These are phyloP conservation scores for Alces alces DNA, from an alignment of 2,113 vertebrate genomes.

Conservation along the genomic window DNA sequence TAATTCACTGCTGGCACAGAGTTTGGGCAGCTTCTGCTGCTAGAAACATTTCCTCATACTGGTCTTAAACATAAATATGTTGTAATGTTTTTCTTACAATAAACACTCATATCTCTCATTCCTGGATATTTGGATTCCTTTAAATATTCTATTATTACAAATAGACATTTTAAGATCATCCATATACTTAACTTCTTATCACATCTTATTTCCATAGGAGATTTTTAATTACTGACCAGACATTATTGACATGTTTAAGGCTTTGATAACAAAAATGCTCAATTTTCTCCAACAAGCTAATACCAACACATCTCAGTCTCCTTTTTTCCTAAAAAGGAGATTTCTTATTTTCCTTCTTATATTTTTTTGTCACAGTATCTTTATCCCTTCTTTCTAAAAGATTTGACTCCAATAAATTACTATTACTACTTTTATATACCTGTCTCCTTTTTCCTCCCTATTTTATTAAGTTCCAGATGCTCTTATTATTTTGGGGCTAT, in stretches of 20 bases:
- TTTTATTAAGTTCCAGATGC: background rate
- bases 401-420: background rate
- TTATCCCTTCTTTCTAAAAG: background rate
- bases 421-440: background rate
- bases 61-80: background rate
- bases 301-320: background rate
- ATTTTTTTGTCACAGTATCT: background rate
- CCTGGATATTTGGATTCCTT: background rate
- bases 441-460: accelerated
- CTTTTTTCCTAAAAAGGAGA: background rate
- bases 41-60: background rate
- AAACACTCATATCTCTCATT: background rate
- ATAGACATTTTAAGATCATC: background rate
- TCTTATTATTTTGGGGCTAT: background rate
- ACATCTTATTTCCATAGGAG: background rate
- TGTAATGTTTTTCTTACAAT: background rate
- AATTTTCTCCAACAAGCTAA: background rate
- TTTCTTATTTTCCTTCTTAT: background rate
- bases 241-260: background rate
- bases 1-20: background rate
- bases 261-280: background rate
- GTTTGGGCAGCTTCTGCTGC: background rate
- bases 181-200: background rate
- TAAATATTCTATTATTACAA: background rate
- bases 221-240: background rate